Evolutionary conservation across 1,140 invertebrate genomes (phyloP), one percentile per base, ranked within the genome.

Genomic region (Listronotus oregonensis): DNA sequence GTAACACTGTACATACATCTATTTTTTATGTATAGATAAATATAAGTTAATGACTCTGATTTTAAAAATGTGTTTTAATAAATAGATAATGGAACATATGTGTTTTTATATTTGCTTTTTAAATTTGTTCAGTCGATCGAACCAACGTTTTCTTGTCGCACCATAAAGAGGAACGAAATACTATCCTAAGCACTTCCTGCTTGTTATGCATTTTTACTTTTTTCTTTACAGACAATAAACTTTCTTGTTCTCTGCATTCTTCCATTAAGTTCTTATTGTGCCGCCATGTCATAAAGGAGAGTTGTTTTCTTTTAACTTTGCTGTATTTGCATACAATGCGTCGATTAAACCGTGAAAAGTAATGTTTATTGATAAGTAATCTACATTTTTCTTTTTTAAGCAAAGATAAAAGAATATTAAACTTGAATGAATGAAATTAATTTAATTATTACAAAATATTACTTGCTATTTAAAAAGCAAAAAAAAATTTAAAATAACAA

Each of bases 211-310:
- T 37, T 37, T 37, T 8, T 37, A 12, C 27, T 49, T 49, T 49
- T 18, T 49, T 49, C 17, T 49, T 21, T 12, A 17, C 27, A 18
- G 27, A 49, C 27, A 15, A 49, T 21, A 49, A 49, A 15, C 27
- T 12, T 49, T 49, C 15, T 21, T 17, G 17, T 15, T 49, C 27
- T 17, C 12, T 15, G 17, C 46, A 6, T 49, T 49, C 27, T 49
- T 49, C 6, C n/a, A 21, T 49, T 49, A 49, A 12, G 46, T 12
- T 49, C 17, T 18, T 49, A 21, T 21, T 17, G 14, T 46, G 44
- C 18, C 44, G 44, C 15, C 18, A 17, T 21, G 18, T 46, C 44
- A 17, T 46, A 21, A 21, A 15, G 9, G 44, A 46, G 14, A 46
- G 14, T 46, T 46, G 9, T 46, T 46, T 46, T 46, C 15, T 6